Evolutionary conservation across 1,140 invertebrate species (phyloP).

Genomic region (Phthorimaea operculella): DNA sequence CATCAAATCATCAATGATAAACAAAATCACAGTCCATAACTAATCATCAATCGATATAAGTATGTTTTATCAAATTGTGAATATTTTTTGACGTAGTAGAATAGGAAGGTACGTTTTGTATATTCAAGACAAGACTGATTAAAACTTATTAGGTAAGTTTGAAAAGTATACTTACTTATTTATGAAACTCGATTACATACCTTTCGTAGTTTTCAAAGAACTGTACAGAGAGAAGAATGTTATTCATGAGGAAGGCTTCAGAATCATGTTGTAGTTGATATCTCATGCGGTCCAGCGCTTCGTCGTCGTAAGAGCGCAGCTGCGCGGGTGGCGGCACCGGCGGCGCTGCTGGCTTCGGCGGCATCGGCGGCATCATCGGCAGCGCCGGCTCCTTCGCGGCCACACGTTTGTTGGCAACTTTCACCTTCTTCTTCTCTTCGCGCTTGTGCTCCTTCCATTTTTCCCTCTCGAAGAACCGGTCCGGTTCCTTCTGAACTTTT

Average conservation of each 20-base stretch:
- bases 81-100: too few species aligned
- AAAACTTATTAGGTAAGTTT: too few species aligned
- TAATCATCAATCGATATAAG: too few species aligned
- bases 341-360: conserved; percentile 14
- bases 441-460: conserved; percentile 49
- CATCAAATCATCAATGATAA: too few species aligned
- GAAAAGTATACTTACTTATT: too few species aligned
- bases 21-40: too few species aligned
- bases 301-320: conserved; percentile 56
- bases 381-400: conserved; percentile 31
- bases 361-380: conserved; percentile 12
- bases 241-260: conserved; percentile 79
- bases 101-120: too few species aligned
- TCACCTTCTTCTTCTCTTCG: conserved; percentile 44
- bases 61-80: too few species aligned
- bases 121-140: too few species aligned
- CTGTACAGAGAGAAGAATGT: conserved; percentile 78
- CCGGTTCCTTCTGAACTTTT: conserved; percentile 49
- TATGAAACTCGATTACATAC: conserved; percentile 67
- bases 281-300: conserved; percentile 65
- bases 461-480: conserved; percentile 55
- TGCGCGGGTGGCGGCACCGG: conserved; percentile 27
- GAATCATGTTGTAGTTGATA: conserved; percentile 71
- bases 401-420: conserved; percentile 31
- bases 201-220: conserved; percentile 82